Percentiles rank a stretch among this genome's conserved stretches.
Evolutionary conservation across 2,888 invertebrate genomes (phyloP).

Genomic region (Catocala nupta): DNA sequence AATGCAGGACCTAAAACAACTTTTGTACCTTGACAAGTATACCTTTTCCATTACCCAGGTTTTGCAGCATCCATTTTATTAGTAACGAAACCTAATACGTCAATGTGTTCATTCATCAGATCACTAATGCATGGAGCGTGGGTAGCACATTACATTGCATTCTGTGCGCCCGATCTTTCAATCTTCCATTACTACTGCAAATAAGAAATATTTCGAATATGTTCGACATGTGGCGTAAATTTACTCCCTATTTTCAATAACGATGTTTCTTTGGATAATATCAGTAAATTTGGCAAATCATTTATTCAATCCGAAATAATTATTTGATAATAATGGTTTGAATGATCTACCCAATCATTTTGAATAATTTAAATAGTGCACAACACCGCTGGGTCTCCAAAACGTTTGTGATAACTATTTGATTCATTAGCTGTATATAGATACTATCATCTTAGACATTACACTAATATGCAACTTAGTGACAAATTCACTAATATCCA

Average conservation of each 20-base stretch:
- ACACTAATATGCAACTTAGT: no score
- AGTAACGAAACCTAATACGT: conserved; percentile 38
- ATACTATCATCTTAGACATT: no score
- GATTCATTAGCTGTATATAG: no score
- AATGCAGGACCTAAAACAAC: conserved; percentile 2
- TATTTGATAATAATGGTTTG: no score
- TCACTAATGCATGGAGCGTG: conserved; percentile 41
- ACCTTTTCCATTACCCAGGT: conserved; percentile 13
- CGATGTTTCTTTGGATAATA: not conserved
- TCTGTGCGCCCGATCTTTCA: conserved; percentile 37
- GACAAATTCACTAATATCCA: no score
- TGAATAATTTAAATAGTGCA: no score
- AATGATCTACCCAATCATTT: no score
- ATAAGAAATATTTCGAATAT: conserved; percentile 25
- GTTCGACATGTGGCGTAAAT: conserved; percentile 1
- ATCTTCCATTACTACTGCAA: conserved; percentile 42
- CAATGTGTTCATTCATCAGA: conserved; percentile 36
- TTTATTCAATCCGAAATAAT: no score
- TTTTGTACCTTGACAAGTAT: not conserved
- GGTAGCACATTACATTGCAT: conserved; percentile 38
- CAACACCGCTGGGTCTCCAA: no score
- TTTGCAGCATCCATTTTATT: conserved; percentile 18
- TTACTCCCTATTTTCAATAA: not conserved
- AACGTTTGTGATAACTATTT: no score
- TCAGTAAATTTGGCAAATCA: no score